Base-by-base conservation (phyloP, 2,113 vertebrate genomes). In the Amphiprion ocellaris region DNA sequence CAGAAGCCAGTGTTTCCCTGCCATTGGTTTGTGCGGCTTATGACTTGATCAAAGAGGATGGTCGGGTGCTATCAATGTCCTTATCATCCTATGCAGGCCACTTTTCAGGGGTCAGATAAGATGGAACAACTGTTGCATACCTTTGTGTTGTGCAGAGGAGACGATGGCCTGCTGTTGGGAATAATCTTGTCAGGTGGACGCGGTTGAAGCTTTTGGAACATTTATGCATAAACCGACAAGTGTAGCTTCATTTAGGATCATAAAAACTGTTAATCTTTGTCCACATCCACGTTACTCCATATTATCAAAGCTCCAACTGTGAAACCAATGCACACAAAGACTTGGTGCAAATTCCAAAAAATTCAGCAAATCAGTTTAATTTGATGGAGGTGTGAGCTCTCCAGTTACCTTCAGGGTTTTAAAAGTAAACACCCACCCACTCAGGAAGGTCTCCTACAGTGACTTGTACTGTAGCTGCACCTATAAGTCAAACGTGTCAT, bases 11-110 rank as follows among this genome's bases (percentile, higher is more conserved):
- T n/a, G 4, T 49, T 39, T 49, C 4, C 2, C 2, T 1, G 50
- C 72, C 54, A 67, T 33, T 56, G 60, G 49, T 58, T 72, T 11
- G 21, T 62, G 66, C n/a, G 49, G 44, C 53, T 50, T 39, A 17
- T 69, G 52, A 77, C 21, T 1, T 81, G 86, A 90, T 90, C 82
- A 89, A 90, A 90, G 81, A 41, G 21, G 55, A 47, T 7, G 49
- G 23, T 16, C 1, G 9, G 65, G 33, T 14, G 0, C 55, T 81
- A 74, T 87, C 81, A 63, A n/a, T 41, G 75, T n/a, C 46, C 81
- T 89, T 86, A 87, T 92, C 90, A 81, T 23, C 44, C 1, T 6
- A 9, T 69, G 60, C 60, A 68, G 61, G 71, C 65, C 58, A 63
- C 67, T 67, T 59, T 75, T 75, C 47, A 61, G 54, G 19, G 64